Evolutionary conservation across 2,888 invertebrate genomes (phyloP), one percentile per base, ranked within the genome.

Genomic region (Mellilla xanthometata): DNA sequence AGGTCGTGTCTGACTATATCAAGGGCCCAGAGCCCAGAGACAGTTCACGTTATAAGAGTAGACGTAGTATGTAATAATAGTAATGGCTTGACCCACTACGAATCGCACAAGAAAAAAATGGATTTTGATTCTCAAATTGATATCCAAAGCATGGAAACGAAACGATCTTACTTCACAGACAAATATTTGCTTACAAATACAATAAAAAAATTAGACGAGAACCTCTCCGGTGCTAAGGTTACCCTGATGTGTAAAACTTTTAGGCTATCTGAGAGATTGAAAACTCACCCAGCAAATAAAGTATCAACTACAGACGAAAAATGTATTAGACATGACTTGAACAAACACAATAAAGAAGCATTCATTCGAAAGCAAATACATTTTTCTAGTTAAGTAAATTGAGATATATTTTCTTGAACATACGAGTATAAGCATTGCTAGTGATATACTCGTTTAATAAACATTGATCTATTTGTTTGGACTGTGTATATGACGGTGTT

Each of bases 241-340:
- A 89, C 88, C 3, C 62, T 89, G 26, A 73, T 87, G 24, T 89
- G 88, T 54, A 89, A 88, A 72, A 89, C 88, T 11, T 89, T 82
- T 56, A 79, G 74, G 54, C 61, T 89, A 45, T 62, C 81, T 3
- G 72, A 83, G 50, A 72, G 88, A 52, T 60, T 66, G 8, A 29
- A 22, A 27, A 28, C 24, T 5, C 15, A 28, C 15, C 10, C 32
- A 1, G 36, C 26, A 11, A 47, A 62, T 19, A 72, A 60, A 30
- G 31, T 30, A 41, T 19, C 30, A 9, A 51, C 39, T 27, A 48
- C 52, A 29, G 54, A 57, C 6, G 52, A 34, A 10, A 58, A 19
- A 1, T 1, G 15, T 19, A 19, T 5, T 19, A 19, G 4, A 6
- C 1, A 19, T 5, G 15, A 19, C n/a, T n/a, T n/a, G n/a, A n/a